These are phyloP conservation scores for Lophochroa leadbeateri DNA, from an alignment of 2,113 vertebrate genomes.

Conservation along the genomic window DNA sequence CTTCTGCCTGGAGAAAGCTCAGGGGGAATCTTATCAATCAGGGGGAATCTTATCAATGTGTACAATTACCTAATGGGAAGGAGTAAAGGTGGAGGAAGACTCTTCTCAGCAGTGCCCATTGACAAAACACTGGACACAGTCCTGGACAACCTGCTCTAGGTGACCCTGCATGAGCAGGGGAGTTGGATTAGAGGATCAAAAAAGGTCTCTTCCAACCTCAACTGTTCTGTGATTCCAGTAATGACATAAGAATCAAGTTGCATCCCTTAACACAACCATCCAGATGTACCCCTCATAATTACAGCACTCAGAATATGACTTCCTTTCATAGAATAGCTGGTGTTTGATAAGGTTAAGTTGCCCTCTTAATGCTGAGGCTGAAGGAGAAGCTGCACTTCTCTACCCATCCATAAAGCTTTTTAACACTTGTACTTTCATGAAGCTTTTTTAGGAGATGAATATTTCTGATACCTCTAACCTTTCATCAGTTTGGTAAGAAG, in stretches of 20 bases:
- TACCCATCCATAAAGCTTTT: neutral
- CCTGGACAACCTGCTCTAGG: neutral
- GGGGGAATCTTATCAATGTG: neutral
- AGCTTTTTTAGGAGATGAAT: neutral
- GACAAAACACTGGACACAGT: neutral
- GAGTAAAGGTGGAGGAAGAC: neutral
- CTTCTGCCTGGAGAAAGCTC: neutral
- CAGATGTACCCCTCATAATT: neutral
- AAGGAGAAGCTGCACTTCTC: neutral
- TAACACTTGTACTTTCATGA: neutral
- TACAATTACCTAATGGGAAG: neutral
- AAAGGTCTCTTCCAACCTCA: neutral
- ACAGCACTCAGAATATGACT: neutral
- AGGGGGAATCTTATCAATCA: neutral
- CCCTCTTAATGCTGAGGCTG: neutral
- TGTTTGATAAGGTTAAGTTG: neutral
- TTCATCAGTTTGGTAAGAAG: neutral
- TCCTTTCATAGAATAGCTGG: neutral
- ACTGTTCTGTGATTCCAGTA: neutral
- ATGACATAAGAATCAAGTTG: neutral
- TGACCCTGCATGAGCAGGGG: neutral
- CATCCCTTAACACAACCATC: neutral
- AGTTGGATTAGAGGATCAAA: neutral
- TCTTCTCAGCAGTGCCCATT: neutral
- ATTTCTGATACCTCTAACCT: neutral